Evolutionary conservation across 1,140 invertebrate species (phyloP).

Genomic region (Hycleus cichorii): DNA sequence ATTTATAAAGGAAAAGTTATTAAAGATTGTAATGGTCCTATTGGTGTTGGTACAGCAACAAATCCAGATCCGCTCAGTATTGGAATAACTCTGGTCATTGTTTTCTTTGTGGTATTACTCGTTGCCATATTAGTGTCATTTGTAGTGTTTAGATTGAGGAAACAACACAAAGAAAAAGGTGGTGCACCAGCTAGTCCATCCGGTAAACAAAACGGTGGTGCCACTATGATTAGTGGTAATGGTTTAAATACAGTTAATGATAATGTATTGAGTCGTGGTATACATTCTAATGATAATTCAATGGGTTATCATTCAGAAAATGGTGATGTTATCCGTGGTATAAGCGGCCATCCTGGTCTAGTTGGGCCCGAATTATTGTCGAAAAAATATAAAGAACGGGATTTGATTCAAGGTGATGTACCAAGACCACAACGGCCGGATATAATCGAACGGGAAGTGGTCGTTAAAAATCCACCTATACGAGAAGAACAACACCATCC

Average conservation of each 20-base stretch:
- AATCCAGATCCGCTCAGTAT: constrained; percentile 81
- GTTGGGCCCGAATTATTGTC: constrained; percentile 72
- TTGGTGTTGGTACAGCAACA: constrained; percentile 65
- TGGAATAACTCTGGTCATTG: constrained; percentile 85
- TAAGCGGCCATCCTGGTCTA: constrained; percentile 55
- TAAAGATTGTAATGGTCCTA: constrained; percentile 58
- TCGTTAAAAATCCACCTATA: constrained; percentile 68
- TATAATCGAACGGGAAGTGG: constrained; percentile 85
- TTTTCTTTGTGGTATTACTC: constrained; percentile 85
- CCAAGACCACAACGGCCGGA: constrained; percentile 75
- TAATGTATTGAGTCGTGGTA: constrained; percentile 48
- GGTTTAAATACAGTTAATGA: constrained; percentile 49
- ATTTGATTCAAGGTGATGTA: constrained; percentile 59
- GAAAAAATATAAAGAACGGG: constrained; percentile 82
- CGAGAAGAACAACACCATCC: constrained; percentile 65
- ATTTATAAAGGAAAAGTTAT: constrained; percentile 60
- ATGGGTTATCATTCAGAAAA: constrained; percentile 57
- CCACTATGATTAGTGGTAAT: constrained; percentile 46
- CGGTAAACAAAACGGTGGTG: constrained; percentile 58
- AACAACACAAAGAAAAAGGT: constrained; percentile 76
- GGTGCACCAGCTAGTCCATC: constrained; percentile 49
- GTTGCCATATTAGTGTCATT: constrained; percentile 84
- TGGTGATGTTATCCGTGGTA: constrained; percentile 58
- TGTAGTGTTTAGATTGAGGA: constrained; percentile 76
- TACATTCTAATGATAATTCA: constrained; percentile 50